Base-by-base conservation (phyloP, 2,797 vertebrate genomes). In the Enteromius thamalakanensis region DNA sequence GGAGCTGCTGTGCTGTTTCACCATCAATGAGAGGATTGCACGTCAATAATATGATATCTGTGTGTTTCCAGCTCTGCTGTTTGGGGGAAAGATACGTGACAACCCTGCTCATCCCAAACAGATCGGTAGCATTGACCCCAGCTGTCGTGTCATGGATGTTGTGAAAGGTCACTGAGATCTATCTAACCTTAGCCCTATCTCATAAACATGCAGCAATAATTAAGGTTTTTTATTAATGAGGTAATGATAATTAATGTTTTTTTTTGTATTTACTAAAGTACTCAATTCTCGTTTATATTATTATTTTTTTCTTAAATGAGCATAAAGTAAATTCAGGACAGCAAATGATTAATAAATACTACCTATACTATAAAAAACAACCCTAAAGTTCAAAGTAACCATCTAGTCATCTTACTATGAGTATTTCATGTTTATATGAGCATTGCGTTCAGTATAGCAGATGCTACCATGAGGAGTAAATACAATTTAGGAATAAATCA, bases 71-170 rank as follows among this genome's bases (percentile, higher is more conserved):
- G 98, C 96, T 19, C 94, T 99, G 78, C 93, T 99, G 60, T 99
- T 99, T 84, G 97, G 97, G 85, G 97, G 97, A 80, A 97, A 97
- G 89, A 93, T 95, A 51, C 93, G 94, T 88, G 94, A 94, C 86
- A 99, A 98, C 89, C 96, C 97, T 51, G 96, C 98, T 69, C 97
- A 98, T 88, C 97, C 97, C 74, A 99, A 99, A 91, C 98, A 99
- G 87, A 99, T 99, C 23, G 98, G 98, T 92, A 97, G 98, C 87
- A 99, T 99, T 37, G 97, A 99, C 91, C 98, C 98, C 58, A 92
- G 94, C 91, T 98, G 98, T 90, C 88, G 89, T 6, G 97, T 99
- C 85, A 94, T 95, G 60, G 97, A 97, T 40, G 97, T 99, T 70
- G 93, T 99, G 89, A 96, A 88, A 96, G 98, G 98, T 98, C 92